phyloP scores from a whole-genome alignment of 1,140 invertebrate species.

The Telenomus remus region DNA sequence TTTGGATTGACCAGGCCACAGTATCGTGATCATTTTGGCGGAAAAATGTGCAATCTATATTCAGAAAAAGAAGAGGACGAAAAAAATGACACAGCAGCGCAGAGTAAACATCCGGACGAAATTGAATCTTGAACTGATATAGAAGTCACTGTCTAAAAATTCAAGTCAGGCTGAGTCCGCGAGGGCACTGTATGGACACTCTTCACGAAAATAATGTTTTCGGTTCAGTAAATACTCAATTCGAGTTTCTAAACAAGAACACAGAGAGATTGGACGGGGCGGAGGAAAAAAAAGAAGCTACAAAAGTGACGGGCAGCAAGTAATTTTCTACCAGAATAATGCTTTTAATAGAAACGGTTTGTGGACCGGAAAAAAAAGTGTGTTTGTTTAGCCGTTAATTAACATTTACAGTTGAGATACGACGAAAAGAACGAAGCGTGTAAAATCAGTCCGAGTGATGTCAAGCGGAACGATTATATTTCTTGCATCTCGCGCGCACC shows the following conservation, averaged over 20 bases:
- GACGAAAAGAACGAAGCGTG: too few species aligned
- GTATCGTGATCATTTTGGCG: too few species aligned
- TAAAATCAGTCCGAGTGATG: too few species aligned
- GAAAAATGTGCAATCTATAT: too few species aligned
- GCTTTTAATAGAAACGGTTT: too few species aligned
- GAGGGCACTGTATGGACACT: conserved; percentile 34
- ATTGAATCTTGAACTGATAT: conserved; percentile 49
- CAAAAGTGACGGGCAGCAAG: not conserved
- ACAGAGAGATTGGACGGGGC: too few species aligned
- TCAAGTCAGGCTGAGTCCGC: conserved; percentile 46
- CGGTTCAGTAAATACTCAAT: not conserved
- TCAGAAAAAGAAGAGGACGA: conserved; percentile 28
- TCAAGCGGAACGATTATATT: not conserved
- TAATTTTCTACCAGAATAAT: not conserved
- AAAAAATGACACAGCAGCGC: conserved; percentile 42
- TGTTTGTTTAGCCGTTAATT: too few species aligned
- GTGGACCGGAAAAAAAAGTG: not conserved
- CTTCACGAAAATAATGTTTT: conserved; percentile 36
- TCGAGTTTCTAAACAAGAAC: too few species aligned
- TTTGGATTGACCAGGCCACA: not conserved
- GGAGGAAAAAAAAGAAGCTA: too few species aligned
- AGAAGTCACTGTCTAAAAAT: conserved; percentile 47
- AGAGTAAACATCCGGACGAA: conserved; percentile 41
- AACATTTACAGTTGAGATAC: too few species aligned
- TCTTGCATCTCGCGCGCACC: not conserved